A percentile compares a stretch with the other conserved stretches of the same genome.
phyloP scores from a whole-genome alignment of 1,140 invertebrate genomes.

The Zaprionus vittiger region DNA sequence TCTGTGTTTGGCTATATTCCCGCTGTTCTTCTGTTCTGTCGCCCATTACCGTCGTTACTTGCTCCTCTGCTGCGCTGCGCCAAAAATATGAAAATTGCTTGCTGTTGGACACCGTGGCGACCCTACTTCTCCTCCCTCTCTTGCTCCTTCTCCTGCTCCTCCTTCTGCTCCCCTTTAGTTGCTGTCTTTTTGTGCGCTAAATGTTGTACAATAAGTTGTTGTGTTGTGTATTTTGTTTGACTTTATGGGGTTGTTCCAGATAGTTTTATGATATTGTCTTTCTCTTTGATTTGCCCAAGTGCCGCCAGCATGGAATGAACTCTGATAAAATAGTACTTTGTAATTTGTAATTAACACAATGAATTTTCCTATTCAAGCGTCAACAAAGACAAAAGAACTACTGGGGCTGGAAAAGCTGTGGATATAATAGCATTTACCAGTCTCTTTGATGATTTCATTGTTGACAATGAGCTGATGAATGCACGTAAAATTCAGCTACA shows the following conservation, averaged over 20 bases:
- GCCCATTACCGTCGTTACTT: slow-evolving; percentile 2
- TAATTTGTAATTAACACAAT: slow-evolving; percentile 61
- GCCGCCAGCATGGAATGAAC: slow-evolving; percentile 1
- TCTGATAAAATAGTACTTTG: slow-evolving; percentile 25
- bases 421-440: background rate
- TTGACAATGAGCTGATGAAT: too few species aligned
- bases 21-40: slow-evolving; percentile 5
- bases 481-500: background rate
- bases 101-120: slow-evolving; percentile 34
- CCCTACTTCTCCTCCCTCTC: background rate
- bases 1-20: background rate
- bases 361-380: slow-evolving; percentile 32
- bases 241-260: slow-evolving; percentile 46
- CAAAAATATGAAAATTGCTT: slow-evolving; percentile 71
- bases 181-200: slow-evolving; percentile 42
- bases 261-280: slow-evolving; percentile 59
- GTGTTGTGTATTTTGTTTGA: slow-evolving; percentile 23
- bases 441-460: background rate
- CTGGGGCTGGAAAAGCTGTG: too few species aligned
- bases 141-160: background rate
- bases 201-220: slow-evolving; percentile 55
- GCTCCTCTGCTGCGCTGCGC: slow-evolving; percentile 47
- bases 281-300: slow-evolving; percentile 46
- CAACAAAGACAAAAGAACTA: background rate
- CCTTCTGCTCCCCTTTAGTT: slow-evolving; percentile 2